Base-by-base conservation (phyloP, 2,797 vertebrate genomes). In the Nyctalus aviator region DNA sequence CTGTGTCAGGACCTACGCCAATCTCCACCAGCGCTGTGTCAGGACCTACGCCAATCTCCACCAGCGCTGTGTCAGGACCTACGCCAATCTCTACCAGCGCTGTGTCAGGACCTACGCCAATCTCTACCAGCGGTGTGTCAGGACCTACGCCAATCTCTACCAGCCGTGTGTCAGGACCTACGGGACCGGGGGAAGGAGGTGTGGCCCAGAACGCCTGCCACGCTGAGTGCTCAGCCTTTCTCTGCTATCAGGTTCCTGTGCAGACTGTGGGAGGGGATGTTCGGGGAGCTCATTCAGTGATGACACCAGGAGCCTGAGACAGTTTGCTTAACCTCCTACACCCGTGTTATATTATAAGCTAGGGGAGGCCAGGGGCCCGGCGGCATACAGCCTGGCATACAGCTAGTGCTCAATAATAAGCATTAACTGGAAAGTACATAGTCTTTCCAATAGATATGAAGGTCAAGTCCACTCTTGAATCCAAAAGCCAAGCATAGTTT, bases 61-160 rank as follows among this genome's bases (percentile, higher is more conserved):
- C 37, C 18, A 3, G 18, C 0, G 2, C 41, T 27, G 15, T 1
- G 12, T 1, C 0, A 6, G 35, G 71, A 3, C 6, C 50, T 2
- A 0, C 11, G 0, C n/a, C n/a, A n/a, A n/a, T n/a, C 59, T 20
- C 41, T n/a, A 2, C 37, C 18, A 3, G 18, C 0, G 2, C 41
- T 27, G 15, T 1, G 12, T 1, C 0, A 6, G 35, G 71, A 3
- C 6, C 50, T 2, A 0, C 11, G 0, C n/a, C n/a, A n/a, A n/a
- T n/a, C 59, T 20, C 41, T n/a, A 2, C 37, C 18, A 3, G 18
- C 0, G 2, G 50, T 27, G 15, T 1, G 12, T 1, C 0, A 6
- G 35, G 71, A 3, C 6, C 50, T 2, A 0, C 11, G 7, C 12
- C 1, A 1, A 11, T 21, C 59, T 20, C 41, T n/a, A 2, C 37